Evolutionary conservation across 2,113 vertebrate genomes (phyloP).

Genomic region (Petromus typicus): DNA sequence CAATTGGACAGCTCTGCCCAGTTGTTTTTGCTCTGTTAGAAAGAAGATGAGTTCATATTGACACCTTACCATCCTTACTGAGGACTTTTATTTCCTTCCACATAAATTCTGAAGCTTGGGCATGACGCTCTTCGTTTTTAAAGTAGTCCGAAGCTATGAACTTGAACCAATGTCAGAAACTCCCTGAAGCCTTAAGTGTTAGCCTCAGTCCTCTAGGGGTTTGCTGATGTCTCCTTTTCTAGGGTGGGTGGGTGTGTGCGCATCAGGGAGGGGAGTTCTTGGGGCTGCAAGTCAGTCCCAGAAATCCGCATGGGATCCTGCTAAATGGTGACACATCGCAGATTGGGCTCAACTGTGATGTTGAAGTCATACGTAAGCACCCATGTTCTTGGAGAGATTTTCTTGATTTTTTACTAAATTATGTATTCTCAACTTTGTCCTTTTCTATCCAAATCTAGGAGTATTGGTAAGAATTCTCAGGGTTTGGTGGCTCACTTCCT

Average conservation of each 20-base stretch:
- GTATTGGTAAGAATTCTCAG: background rate
- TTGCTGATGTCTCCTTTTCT: background rate
- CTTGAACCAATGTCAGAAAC: background rate
- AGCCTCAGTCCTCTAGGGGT: background rate
- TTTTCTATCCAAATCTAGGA: background rate
- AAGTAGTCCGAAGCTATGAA: background rate
- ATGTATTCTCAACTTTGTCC: background rate
- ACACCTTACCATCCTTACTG: background rate
- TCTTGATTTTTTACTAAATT: background rate
- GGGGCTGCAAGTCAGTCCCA: background rate
- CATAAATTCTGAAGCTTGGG: background rate
- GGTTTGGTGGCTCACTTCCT: background rate
- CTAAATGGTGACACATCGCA: background rate
- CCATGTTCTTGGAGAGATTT: background rate
- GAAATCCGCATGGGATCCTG: background rate
- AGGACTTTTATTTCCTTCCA: background rate
- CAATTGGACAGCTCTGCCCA: background rate
- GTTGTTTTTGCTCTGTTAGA: slow-evolving; percentile 9
- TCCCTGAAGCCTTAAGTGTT: background rate
- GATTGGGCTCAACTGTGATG: background rate
- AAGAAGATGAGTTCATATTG: slow-evolving; percentile 9
- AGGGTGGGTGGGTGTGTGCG: background rate
- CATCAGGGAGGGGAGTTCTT: too few species aligned
- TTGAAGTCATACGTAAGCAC: background rate
- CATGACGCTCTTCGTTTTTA: background rate